These are phyloP conservation scores for Decapterus maruadsi DNA, from an alignment of 2,797 vertebrate genomes.

Conservation along the genomic window DNA sequence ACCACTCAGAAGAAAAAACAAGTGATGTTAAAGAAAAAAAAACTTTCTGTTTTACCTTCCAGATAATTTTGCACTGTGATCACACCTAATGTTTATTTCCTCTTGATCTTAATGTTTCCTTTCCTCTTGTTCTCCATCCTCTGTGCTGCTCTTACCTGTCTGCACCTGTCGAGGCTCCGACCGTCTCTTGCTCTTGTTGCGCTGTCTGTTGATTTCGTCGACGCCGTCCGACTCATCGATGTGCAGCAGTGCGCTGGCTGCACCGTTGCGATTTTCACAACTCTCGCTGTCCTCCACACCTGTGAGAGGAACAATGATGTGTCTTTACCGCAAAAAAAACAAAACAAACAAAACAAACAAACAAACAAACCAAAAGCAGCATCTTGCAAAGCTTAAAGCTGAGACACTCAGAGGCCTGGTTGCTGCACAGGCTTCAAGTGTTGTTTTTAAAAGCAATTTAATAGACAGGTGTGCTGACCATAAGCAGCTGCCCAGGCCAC, in stretches of 20 bases:
- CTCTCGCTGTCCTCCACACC: slow-evolving; percentile 87
- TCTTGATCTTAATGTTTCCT: no score
- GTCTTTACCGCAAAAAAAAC: not conserved
- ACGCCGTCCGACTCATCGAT: slow-evolving; percentile 91
- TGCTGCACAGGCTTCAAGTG: slow-evolving; percentile 65
- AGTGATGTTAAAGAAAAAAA: no score
- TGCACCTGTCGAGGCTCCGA: slow-evolving; percentile 97
- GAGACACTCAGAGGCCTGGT: slow-evolving; percentile 47
- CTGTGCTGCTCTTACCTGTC: slow-evolving; percentile 88
- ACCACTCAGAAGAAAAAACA: no score
- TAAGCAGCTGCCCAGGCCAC: slow-evolving; percentile 95
- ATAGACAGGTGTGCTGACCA: slow-evolving; percentile 84
- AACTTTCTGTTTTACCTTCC: not conserved
- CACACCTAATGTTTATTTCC: not conserved
- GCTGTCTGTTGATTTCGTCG: slow-evolving; percentile 92
- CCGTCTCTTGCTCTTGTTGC: slow-evolving; percentile 93
- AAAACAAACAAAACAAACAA: no score
- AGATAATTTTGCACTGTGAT: not conserved
- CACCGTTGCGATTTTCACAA: slow-evolving; percentile 96
- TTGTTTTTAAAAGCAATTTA: slow-evolving; percentile 60
- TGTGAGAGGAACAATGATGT: slow-evolving; percentile 39
- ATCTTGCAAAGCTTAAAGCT: slow-evolving; percentile 29
- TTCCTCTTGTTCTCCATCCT: not conserved
- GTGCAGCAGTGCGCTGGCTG: slow-evolving; percentile 95
- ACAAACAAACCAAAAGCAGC: slow-evolving; percentile 2